Evolutionary conservation across 2,113 vertebrate genomes (phyloP), one percentile per base, ranked within the genome.

Genomic region (Arvicanthis niloticus): DNA sequence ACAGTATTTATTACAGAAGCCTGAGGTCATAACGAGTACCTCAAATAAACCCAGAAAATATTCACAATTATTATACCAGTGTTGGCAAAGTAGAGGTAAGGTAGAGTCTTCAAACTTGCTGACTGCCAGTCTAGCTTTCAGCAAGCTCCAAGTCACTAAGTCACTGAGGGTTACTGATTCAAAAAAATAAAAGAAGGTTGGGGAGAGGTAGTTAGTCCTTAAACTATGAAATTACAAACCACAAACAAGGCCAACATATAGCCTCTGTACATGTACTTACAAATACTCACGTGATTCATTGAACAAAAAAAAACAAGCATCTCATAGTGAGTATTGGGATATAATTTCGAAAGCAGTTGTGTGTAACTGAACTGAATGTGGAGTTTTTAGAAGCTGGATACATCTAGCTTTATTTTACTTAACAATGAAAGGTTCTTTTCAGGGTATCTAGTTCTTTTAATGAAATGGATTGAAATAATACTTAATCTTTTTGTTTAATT

Each of bases 401-500:
- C 48, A 22, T 78, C 37, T 73, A 26, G 0, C 5, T 96, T 62
- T 68, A 81, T 53, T 95, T 93, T 93, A 77, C 7, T 13, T 88
- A 90, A 87, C 24, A n/a, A 60, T 77, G 29, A 1, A 68, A 1
- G n/a, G 62, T 56, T 91, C 8, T 82, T 17, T 51, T 76, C 87
- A 62, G 48, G 16, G 10, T 70, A 11, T 70, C 58, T 93, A 60
- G n/a, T 91, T 53, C 3, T 13, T 86, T 95, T 82, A 73, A 91
- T 7, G 80, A 84, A 91, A 45, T 73, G 13, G 7, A 19, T 58
- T 6, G 37, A 42, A 91, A 87, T 45, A 75, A 60, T 51, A 88
- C 22, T 68, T 89, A 77, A 60, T 22, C 58, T 60, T 78, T 88
- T 60, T 2, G 19, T 73, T 96, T 95, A 72, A 91, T 73, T 65